Conservation (phyloP, 2,113 vertebrate species). For the Dicaeum eximium region DNA sequence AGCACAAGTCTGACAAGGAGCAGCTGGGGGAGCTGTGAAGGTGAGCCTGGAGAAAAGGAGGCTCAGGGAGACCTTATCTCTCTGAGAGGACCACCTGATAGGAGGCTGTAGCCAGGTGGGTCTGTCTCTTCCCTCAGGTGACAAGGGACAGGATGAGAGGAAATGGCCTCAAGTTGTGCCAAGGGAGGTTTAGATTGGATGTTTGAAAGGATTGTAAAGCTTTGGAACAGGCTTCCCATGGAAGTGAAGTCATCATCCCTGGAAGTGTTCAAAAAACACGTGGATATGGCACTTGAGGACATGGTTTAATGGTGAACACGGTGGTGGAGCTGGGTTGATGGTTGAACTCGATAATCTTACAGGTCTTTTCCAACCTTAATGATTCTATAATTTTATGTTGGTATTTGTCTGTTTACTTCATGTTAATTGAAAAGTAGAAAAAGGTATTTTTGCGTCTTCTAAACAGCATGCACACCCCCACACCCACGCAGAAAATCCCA, state of each 20-base stretch:
- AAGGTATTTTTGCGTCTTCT: neutral
- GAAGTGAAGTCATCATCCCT: neutral
- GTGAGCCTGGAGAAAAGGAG: neutral
- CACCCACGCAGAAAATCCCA: neutral
- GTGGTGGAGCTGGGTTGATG: neutral
- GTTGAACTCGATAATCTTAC: neutral
- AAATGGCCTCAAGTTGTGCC: neutral
- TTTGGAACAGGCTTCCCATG: neutral
- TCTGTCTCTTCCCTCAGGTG: neutral
- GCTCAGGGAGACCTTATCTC: rapidly evolving
- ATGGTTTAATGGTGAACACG: neutral
- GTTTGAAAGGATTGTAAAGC: neutral
- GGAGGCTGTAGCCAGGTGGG: neutral
- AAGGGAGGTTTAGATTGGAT: neutral
- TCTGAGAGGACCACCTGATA: neutral
- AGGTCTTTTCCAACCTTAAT: neutral
- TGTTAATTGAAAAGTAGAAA: neutral
- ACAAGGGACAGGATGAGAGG: neutral
- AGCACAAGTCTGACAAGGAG: neutral
- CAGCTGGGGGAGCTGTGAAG: neutral
- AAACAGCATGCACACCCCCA: neutral
- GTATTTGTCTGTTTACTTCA: neutral
- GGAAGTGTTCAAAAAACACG: neutral
- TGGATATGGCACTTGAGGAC: neutral
- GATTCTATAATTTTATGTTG: rapidly evolving